These are phyloP conservation scores for Carduelis carduelis DNA, from an alignment of 2,797 vertebrate species.

Conservation along the genomic window DNA sequence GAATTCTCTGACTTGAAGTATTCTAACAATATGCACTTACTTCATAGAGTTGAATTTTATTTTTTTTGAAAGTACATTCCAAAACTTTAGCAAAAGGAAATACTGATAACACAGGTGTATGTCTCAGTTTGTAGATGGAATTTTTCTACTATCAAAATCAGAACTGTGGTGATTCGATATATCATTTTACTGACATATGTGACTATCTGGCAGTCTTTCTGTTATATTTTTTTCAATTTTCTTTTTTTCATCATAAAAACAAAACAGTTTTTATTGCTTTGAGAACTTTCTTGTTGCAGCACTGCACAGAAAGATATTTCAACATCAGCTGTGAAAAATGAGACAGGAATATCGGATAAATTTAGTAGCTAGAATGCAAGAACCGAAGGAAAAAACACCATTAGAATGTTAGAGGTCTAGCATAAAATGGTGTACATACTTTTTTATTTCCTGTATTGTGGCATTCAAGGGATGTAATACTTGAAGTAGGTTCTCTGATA, in stretches of 20 bases:
- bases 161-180: not conserved
- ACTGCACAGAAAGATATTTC: not conserved
- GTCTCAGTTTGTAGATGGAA: not conserved
- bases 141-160: not conserved
- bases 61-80: not conserved
- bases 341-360: not conserved
- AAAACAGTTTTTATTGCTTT: not conserved
- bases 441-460: not conserved
- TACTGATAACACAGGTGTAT: not conserved
- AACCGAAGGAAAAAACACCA: fast-evolving
- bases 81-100: not conserved
- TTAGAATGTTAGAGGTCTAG: not conserved
- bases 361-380: not conserved
- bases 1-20: not conserved
- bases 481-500: not conserved
- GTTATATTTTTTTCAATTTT: not conserved
- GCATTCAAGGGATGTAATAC: not conserved
- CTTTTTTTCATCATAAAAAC: not conserved
- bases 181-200: not conserved
- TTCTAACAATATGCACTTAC: not conserved
- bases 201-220: not conserved
- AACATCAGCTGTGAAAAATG: not conserved
- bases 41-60: not conserved
- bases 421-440: not conserved
- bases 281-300: not conserved